Conservation (phyloP, 2,113 vertebrate genomes). For the Alexandromys fortis region DNA sequence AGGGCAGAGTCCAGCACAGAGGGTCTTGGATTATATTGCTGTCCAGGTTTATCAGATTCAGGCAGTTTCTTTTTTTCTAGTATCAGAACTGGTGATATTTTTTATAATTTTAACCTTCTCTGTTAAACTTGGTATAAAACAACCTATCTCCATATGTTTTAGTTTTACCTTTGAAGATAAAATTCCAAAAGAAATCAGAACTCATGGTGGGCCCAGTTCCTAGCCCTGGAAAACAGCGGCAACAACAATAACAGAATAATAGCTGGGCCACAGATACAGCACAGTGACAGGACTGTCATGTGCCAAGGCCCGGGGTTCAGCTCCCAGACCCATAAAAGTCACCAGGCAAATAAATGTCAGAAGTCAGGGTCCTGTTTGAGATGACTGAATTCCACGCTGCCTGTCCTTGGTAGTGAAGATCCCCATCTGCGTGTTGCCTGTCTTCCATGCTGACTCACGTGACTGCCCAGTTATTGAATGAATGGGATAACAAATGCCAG, state of each 20-base stretch:
- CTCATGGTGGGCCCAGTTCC: neutral
- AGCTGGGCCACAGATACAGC: neutral
- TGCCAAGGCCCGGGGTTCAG: neutral
- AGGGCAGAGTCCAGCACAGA: conserved; percentile 11
- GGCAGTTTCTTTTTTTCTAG: neutral
- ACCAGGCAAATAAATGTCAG: neutral
- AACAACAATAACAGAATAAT: neutral
- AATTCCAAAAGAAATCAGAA: neutral
- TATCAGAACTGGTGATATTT: conserved; percentile 9
- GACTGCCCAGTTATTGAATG: neutral
- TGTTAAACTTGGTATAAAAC: conserved; percentile 41
- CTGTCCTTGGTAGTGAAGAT: neutral
- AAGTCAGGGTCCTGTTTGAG: neutral
- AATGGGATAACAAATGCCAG: neutral
- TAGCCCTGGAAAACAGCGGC: neutral
- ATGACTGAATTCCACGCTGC: neutral
- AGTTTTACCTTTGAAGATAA: conserved; percentile 39
- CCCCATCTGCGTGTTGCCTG: neutral
- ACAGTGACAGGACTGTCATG: neutral
- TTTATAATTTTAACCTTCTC: conserved; percentile 27
- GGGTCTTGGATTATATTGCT: neutral
- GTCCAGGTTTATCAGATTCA: neutral
- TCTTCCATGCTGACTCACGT: neutral
- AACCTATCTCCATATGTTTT: neutral
- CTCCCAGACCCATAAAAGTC: neutral